Conservation (phyloP, 2,797 vertebrate species). For the Channa striata region DNA sequence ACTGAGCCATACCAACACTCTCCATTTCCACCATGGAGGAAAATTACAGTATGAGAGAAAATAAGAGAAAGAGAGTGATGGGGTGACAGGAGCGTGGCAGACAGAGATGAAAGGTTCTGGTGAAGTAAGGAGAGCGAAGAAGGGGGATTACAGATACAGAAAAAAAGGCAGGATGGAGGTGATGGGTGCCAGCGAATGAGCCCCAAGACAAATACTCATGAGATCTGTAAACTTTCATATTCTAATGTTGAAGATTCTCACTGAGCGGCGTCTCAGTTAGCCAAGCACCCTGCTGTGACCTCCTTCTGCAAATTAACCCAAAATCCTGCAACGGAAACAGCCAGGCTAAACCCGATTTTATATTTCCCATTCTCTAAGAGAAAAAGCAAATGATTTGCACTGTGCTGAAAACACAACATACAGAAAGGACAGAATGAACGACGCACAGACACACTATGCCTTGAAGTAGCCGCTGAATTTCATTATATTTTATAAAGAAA, state of each 20-base stretch:
- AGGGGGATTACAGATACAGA: slow-evolving; percentile 62
- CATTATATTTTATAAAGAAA: slow-evolving; percentile 47
- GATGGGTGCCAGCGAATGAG: slow-evolving; percentile 66
- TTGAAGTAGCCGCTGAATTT: slow-evolving; percentile 8
- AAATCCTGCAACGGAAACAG: slow-evolving; percentile 48
- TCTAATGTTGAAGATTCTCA: slow-evolving; percentile 73
- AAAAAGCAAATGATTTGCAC: slow-evolving; percentile 42
- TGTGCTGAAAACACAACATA: slow-evolving; percentile 43
- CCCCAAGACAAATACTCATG: slow-evolving; percentile 65
- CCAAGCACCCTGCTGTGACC: slow-evolving; percentile 78
- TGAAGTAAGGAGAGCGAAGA: slow-evolving; percentile 44
- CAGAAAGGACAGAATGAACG: slow-evolving; percentile 34
- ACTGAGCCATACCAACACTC: neutral
- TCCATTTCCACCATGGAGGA: slow-evolving; percentile 18
- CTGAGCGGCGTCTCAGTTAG: slow-evolving; percentile 59
- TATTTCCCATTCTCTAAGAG: slow-evolving; percentile 33
- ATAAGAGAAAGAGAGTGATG: slow-evolving; percentile 41
- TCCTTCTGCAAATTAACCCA: slow-evolving; percentile 79
- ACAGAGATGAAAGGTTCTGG: slow-evolving; percentile 68
- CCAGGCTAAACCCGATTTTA: slow-evolving; percentile 41
- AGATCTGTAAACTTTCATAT: slow-evolving; percentile 78
- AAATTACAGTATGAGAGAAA: slow-evolving; percentile 47
- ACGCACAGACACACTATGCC: slow-evolving; percentile 1
- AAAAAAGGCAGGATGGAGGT: slow-evolving; percentile 62
- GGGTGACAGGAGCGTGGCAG: slow-evolving; percentile 47